phyloP scores from a whole-genome alignment of 1,140 invertebrate genomes.

The Euura lappo region DNA sequence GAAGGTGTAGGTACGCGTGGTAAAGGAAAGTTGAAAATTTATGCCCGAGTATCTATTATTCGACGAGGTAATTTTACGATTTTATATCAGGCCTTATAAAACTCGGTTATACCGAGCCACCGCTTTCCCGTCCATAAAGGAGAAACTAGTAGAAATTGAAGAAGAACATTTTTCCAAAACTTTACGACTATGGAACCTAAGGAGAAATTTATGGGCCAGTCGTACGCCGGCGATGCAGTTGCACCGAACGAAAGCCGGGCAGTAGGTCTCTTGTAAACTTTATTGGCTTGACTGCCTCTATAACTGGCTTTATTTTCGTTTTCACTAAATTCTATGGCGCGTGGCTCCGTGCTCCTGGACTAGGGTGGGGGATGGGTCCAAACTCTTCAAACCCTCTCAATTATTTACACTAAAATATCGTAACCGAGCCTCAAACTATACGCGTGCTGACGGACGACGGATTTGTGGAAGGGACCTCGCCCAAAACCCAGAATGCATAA shows the following conservation, averaged over 20 bases:
- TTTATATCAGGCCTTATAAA: conserved; percentile 12
- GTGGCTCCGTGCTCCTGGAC: not conserved
- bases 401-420: not conserved
- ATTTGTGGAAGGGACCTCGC: too few species aligned
- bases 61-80: conserved; percentile 3
- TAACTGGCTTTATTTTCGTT: not conserved
- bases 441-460: not conserved
- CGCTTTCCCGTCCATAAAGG: conserved; percentile 11
- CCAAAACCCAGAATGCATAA: too few species aligned
- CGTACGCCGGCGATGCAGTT: conserved; percentile 10
- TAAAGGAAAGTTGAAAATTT: conserved; percentile 7
- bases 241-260: conserved; percentile 5
- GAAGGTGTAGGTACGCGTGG: not conserved
- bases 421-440: not conserved
- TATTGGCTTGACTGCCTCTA: not conserved
- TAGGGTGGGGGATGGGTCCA: not conserved
- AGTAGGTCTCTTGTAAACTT: conserved; percentile 10
- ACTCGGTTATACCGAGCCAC: conserved; percentile 9
- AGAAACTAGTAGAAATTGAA: not conserved
- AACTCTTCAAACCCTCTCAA: not conserved
- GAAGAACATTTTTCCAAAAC: conserved; percentile 6
- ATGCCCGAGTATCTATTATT: not conserved
- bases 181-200: not conserved
- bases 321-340: conserved; percentile 6
- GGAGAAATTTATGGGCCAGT: conserved; percentile 10